A percentile compares a stretch with the other conserved stretches of the same genome.
phyloP scores from a whole-genome alignment of 2,888 invertebrate species.

The Euclidia mi region DNA sequence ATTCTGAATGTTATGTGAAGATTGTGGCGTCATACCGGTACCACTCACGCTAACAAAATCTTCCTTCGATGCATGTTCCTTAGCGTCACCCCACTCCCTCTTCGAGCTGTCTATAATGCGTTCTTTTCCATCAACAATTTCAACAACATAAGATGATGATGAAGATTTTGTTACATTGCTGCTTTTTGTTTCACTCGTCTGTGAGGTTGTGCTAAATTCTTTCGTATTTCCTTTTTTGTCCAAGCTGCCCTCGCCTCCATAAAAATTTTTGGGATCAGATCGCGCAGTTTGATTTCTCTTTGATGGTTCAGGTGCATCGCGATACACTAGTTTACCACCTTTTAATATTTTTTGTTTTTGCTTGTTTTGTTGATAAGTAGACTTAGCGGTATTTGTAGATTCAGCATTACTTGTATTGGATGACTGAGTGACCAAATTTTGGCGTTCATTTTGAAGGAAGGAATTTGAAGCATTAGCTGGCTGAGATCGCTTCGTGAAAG shows the following conservation, averaged over 20 bases:
- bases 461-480: conserved; percentile 79
- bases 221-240: conserved; percentile 76
- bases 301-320: conserved; percentile 70
- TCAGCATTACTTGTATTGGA: conserved; percentile 35
- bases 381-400: conserved; percentile 32
- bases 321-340: conserved; percentile 71
- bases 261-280: conserved; percentile 79
- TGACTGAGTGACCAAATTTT: conserved; percentile 73
- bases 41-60: conserved; percentile 88
- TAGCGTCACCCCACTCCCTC: conserved; percentile 89
- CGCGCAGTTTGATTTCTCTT: conserved; percentile 70
- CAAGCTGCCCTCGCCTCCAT: conserved; percentile 77
- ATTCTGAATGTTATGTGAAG: conserved; percentile 87
- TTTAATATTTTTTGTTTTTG: conserved; percentile 52
- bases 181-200: conserved; percentile 87
- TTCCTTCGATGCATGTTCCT: conserved; percentile 86
- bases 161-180: conserved; percentile 90
- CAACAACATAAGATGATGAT: conserved; percentile 91
- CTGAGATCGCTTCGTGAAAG: conserved; percentile 72
- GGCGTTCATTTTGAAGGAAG: conserved; percentile 83
- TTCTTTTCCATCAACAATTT: conserved; percentile 92
- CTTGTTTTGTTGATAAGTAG: conserved; percentile 65
- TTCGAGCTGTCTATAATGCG: conserved; percentile 90
- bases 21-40: conserved; percentile 89
- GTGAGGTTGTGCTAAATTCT: conserved; percentile 79